phyloP scores from a whole-genome alignment of 1,140 invertebrate genomes.

The Nasonia longicornis region DNA sequence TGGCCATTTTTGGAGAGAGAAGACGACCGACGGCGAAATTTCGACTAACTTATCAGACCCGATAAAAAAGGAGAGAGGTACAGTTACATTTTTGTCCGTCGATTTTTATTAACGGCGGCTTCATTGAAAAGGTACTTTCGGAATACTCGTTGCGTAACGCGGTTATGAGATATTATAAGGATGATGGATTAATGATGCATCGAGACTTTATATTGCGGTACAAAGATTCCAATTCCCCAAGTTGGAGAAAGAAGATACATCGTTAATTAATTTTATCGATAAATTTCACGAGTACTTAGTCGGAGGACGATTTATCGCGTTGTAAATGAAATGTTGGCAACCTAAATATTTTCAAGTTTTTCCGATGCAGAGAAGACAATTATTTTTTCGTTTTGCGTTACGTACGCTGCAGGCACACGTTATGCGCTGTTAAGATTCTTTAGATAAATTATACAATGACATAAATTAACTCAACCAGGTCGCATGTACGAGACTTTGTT shows the following conservation, averaged over 20 bases:
- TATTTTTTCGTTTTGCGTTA: neutral
- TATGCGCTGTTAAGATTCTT: neutral
- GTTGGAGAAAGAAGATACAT: neutral
- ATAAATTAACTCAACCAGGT: neutral
- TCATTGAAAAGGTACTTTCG: neutral
- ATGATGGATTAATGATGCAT: neutral
- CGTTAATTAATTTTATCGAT: too few species aligned
- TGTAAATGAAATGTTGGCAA: neutral
- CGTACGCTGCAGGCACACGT: neutral
- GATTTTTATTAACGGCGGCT: neutral
- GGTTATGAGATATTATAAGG: neutral
- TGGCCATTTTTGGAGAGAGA: neutral
- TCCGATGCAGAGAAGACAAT: neutral
- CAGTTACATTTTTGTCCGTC: neutral
- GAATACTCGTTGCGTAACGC: neutral
- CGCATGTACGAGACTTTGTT: too few species aligned
- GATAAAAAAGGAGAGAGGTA: slow-evolving; percentile 3
- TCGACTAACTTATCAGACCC: neutral
- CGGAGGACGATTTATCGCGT: neutral
- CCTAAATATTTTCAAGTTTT: neutral
- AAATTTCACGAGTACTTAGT: neutral
- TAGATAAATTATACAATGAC: neutral
- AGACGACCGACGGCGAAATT: neutral
- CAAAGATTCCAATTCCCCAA: neutral
- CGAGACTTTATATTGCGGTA: neutral